phyloP scores from a whole-genome alignment of 2,113 vertebrate genomes.

The Oreochromis tanganicae region DNA sequence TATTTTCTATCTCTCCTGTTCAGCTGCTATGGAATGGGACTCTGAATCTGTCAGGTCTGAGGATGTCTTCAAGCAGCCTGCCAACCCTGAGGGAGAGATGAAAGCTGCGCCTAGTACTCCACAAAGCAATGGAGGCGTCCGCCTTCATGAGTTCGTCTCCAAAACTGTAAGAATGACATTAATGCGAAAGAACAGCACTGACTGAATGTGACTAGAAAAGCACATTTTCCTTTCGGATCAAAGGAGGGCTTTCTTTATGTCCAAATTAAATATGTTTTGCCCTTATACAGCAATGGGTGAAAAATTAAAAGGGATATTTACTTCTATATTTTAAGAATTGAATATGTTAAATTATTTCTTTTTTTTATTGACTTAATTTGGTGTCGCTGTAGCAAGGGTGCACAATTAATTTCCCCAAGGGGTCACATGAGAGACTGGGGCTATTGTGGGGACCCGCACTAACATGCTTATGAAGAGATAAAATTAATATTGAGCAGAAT shows the following conservation, averaged over 20 bases:
- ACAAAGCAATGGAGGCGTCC: slow-evolving; percentile 73
- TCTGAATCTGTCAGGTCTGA: slow-evolving; percentile 78
- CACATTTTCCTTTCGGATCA: neutral
- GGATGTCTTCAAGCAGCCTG: slow-evolving; percentile 70
- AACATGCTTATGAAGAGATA: neutral
- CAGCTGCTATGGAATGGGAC: slow-evolving; percentile 82
- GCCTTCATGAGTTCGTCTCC: slow-evolving; percentile 89
- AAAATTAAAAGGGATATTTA: neutral
- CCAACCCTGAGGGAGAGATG: slow-evolving; percentile 45
- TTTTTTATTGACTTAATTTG: neutral
- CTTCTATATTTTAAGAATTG: neutral
- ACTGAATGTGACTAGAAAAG: neutral
- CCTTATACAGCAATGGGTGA: neutral
- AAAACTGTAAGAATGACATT: slow-evolving; percentile 80
- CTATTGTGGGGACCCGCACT: neutral
- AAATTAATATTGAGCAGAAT: neutral
- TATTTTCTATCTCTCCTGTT: neutral
- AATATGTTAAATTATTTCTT: rapidly evolving
- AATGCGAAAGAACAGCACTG: neutral
- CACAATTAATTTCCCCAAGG: neutral
- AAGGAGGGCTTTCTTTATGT: neutral
- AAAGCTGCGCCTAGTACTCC: slow-evolving; percentile 75
- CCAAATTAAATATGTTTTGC: neutral
- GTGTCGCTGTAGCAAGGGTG: neutral
- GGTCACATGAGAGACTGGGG: rapidly evolving